Evolutionary conservation across 2,888 invertebrate genomes (phyloP).

Genomic region (Leptinotarsa rubiginosa): DNA sequence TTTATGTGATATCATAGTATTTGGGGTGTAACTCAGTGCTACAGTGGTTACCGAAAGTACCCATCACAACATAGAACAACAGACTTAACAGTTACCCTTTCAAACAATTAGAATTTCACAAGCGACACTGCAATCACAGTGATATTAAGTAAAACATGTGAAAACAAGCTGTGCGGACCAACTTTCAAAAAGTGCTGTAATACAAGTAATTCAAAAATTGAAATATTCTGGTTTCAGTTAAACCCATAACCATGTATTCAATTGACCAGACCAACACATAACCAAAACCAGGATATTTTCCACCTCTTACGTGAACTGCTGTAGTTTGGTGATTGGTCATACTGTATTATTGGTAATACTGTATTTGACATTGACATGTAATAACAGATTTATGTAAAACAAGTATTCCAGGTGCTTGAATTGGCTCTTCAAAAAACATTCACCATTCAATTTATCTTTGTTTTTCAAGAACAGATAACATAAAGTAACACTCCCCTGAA

Average conservation of each 20-base stretch:
- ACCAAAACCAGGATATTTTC: constrained; percentile 1
- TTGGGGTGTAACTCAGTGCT: too few species aligned
- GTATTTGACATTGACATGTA: too few species aligned
- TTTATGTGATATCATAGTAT: too few species aligned
- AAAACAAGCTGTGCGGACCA: not conserved
- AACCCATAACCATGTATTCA: not conserved
- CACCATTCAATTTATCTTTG: too few species aligned
- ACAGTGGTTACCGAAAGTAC: not conserved
- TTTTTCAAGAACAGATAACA: too few species aligned
- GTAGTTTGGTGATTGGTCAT: too few species aligned
- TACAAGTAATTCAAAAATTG: not conserved
- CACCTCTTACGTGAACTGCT: not conserved
- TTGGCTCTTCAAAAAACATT: too few species aligned
- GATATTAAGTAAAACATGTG: not conserved
- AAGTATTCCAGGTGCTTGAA: too few species aligned
- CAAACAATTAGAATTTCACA: not conserved
- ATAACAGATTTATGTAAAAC: too few species aligned
- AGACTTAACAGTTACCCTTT: too few species aligned
- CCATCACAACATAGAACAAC: not conserved
- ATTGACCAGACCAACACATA: not conserved
- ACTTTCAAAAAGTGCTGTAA: constrained; percentile 1
- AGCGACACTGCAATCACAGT: not conserved
- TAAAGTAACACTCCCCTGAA: too few species aligned
- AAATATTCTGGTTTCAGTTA: constrained; percentile 3
- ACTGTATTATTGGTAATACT: too few species aligned